phyloP scores from a whole-genome alignment of 2,888 invertebrate genomes.

The Dryococelus australis region DNA sequence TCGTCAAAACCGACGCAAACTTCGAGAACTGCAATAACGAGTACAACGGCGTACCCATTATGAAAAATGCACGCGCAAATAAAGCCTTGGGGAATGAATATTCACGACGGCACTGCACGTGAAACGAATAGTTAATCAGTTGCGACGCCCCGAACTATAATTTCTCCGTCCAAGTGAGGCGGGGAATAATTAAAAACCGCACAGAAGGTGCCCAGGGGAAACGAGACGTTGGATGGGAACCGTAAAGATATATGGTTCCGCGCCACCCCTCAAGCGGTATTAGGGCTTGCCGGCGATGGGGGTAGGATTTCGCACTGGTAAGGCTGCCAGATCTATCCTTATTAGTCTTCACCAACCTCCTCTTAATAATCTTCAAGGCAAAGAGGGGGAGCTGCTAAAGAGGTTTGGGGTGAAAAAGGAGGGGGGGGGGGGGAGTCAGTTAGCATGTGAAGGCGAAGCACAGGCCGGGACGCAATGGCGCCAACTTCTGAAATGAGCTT shows the following conservation, averaged over 20 bases:
- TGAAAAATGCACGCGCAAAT: too few relatives aligned
- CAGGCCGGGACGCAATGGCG: background rate
- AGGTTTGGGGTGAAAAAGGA: background rate
- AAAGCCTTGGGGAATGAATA: too few relatives aligned
- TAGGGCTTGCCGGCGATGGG: background rate
- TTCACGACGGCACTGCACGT: too few relatives aligned
- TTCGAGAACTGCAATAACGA: too few relatives aligned
- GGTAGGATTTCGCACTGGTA: background rate
- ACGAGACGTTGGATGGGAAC: background rate
- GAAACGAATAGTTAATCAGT: too few relatives aligned
- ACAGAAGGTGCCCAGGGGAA: background rate
- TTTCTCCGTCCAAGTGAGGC: too few relatives aligned
- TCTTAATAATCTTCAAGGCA: constrained; percentile 4
- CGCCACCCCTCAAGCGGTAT: too few relatives aligned
- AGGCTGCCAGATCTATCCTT: constrained; percentile 16
- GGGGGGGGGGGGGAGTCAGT: background rate
- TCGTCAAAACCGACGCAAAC: too few relatives aligned
- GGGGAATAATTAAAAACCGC: background rate
- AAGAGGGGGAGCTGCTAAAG: background rate
- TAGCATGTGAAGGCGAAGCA: too few relatives aligned
- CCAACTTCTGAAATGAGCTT: constrained; percentile 16
- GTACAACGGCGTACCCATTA: too few relatives aligned
- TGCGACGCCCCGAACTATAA: too few relatives aligned
- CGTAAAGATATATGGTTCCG: background rate
- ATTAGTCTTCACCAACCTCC: constrained; percentile 9